A percentile compares a stretch with the other conserved stretches of the same genome.
phyloP scores from a whole-genome alignment of 1,140 invertebrate species.

The Sinonovacula constricta region DNA sequence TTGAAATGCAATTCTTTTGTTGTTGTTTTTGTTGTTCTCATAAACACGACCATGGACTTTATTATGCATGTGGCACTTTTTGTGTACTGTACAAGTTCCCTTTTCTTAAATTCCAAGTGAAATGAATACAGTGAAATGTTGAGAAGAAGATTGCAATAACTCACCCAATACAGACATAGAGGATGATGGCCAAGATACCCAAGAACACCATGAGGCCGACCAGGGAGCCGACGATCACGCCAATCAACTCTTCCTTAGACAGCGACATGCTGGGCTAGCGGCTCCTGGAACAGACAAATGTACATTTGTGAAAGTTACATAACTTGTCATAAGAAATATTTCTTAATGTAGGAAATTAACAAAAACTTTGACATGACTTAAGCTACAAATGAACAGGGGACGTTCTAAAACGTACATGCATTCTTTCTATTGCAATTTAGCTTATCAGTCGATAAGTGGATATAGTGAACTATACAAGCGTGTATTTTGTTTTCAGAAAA shows the following conservation, averaged over 20 bases:
- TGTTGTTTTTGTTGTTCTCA: neutral
- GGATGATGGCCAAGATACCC: conserved; percentile 12
- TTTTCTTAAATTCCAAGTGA: neutral
- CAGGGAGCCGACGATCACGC: conserved; percentile 36
- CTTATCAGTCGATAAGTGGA: too few species aligned
- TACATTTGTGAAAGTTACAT: too few species aligned
- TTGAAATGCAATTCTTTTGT: neutral
- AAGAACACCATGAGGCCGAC: conserved; percentile 38
- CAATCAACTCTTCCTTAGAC: conserved; percentile 7
- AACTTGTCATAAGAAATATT: too few species aligned
- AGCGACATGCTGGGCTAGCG: conserved; percentile 22
- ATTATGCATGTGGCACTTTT: neutral
- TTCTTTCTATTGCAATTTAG: too few species aligned
- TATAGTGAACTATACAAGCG: too few species aligned
- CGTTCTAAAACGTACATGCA: too few species aligned
- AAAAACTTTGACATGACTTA: too few species aligned
- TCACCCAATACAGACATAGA: conserved; percentile 40
- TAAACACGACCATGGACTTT: neutral
- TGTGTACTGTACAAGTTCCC: neutral
- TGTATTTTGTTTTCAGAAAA: too few species aligned
- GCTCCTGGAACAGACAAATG: too few species aligned
- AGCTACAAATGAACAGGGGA: too few species aligned
- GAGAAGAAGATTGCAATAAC: neutral
- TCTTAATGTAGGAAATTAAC: too few species aligned
- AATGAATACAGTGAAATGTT: neutral